These are phyloP conservation scores for Triops cancriformis DNA, from an alignment of 1,140 invertebrate species.

Conservation along the genomic window DNA sequence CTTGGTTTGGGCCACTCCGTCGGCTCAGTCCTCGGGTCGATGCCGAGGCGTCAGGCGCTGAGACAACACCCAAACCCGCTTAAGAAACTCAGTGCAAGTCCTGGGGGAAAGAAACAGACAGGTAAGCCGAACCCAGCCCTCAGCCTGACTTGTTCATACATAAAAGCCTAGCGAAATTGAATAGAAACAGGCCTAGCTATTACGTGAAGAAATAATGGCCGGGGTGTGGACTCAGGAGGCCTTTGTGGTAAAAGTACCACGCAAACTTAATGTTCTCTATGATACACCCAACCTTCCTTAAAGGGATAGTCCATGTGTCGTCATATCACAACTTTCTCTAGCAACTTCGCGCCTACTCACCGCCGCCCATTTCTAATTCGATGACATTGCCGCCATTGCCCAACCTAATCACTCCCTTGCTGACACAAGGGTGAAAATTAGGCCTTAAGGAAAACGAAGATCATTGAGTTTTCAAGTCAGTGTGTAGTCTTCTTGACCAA, in stretches of 20 bases:
- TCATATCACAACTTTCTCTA: background rate
- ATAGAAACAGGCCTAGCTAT: conserved; percentile 5
- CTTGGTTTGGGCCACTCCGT: too few relatives aligned
- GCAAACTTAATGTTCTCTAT: background rate
- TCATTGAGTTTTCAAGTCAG: too few relatives aligned
- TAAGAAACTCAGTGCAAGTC: background rate
- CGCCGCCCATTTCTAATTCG: too few relatives aligned
- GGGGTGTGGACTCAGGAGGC: background rate
- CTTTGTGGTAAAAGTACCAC: background rate
- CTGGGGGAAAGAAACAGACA: background rate
- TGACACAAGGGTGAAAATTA: too few relatives aligned
- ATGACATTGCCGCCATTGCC: too few relatives aligned
- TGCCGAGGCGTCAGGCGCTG: background rate
- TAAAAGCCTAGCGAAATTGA: background rate
- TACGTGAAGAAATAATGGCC: conserved; percentile 3
- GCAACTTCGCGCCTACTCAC: too few relatives aligned
- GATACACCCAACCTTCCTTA: background rate
- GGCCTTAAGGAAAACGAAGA: too few relatives aligned
- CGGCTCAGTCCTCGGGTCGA: background rate
- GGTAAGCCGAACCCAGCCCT: background rate
- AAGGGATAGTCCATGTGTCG: background rate
- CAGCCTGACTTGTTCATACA: background rate
- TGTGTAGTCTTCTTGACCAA: too few relatives aligned
- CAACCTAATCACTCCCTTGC: too few relatives aligned
- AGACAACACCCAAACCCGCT: background rate